These are phyloP conservation scores for Ips typographus DNA, from an alignment of 1,140 invertebrate genomes.

Conservation along the genomic window DNA sequence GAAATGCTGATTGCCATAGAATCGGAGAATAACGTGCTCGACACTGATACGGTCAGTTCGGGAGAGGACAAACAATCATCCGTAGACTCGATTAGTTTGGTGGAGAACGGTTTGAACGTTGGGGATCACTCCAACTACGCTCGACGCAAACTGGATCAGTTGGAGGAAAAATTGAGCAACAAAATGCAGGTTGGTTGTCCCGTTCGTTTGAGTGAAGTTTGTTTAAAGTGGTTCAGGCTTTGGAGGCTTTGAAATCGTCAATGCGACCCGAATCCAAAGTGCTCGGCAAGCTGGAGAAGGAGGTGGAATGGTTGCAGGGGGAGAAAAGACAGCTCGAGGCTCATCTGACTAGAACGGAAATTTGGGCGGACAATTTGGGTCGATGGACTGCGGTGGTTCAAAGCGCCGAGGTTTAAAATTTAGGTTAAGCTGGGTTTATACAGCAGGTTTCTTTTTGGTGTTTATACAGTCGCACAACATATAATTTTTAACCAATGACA, in stretches of 20 bases:
- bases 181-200: slow-evolving; percentile 63
- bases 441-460: not conserved
- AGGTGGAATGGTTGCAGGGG: slow-evolving; percentile 76
- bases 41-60: slow-evolving; percentile 48
- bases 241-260: slow-evolving; percentile 75
- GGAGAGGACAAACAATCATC: slow-evolving; percentile 59
- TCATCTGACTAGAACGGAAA: slow-evolving; percentile 82
- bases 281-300: slow-evolving; percentile 73
- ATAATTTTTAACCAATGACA: no score
- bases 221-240: slow-evolving; percentile 57
- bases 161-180: slow-evolving; percentile 77
- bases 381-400: slow-evolving; percentile 81
- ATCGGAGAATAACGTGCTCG: slow-evolving; percentile 61
- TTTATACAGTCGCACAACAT: no score
- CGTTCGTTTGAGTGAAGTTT: not conserved
- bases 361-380: slow-evolving; percentile 86
- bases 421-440: no score
- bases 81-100: slow-evolving; percentile 55
- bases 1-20: slow-evolving; percentile 71
- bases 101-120: slow-evolving; percentile 60
- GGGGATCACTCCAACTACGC: slow-evolving; percentile 84
- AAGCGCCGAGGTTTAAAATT: slow-evolving; percentile 80
- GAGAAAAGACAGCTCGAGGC: slow-evolving; percentile 78
- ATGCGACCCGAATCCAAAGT: slow-evolving; percentile 77
- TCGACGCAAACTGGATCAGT: slow-evolving; percentile 74